phyloP scores from a whole-genome alignment of 2,888 invertebrate genomes.

The Lochmaea crataegi region DNA sequence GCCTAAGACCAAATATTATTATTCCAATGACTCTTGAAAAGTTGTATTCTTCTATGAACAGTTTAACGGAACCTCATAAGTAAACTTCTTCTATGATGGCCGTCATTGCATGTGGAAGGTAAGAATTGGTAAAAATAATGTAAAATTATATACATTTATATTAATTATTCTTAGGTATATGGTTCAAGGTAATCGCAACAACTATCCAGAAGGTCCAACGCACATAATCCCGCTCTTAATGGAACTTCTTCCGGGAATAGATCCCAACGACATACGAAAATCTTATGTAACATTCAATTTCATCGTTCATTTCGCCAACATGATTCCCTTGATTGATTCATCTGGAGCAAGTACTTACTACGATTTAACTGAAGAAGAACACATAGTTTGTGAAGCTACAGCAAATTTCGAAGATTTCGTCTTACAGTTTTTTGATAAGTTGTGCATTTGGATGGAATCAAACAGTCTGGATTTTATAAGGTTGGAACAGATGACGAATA shows the following conservation, averaged over 20 bases:
- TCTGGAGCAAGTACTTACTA: slow-evolving; percentile 78
- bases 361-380: slow-evolving; percentile 81
- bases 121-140: slow-evolving; percentile 8
- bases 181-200: slow-evolving; percentile 67
- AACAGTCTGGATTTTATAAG: slow-evolving; percentile 76
- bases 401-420: slow-evolving; percentile 92
- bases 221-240: slow-evolving; percentile 86
- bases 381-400: slow-evolving; percentile 80
- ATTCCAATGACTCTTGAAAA: slow-evolving; percentile 86
- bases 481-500: slow-evolving; percentile 71
- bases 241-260: slow-evolving; percentile 87
- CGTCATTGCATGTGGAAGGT: slow-evolving; percentile 75
- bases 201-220: slow-evolving; percentile 80
- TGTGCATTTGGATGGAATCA: slow-evolving; percentile 78
- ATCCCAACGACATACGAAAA: slow-evolving; percentile 87
- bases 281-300: slow-evolving; percentile 82
- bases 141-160: background rate
- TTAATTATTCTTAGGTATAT: slow-evolving; percentile 56
- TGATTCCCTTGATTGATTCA: slow-evolving; percentile 88
- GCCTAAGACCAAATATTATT: slow-evolving; percentile 83
- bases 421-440: slow-evolving; percentile 80
- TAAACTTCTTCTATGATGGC: slow-evolving; percentile 79
- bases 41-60: slow-evolving; percentile 83
- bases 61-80: slow-evolving; percentile 89
- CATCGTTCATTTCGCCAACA: slow-evolving; percentile 78